Percentiles rank a stretch among this genome's conserved stretches.
phyloP scores from a whole-genome alignment of 2,113 vertebrate genomes.

The Zingel zingel region DNA sequence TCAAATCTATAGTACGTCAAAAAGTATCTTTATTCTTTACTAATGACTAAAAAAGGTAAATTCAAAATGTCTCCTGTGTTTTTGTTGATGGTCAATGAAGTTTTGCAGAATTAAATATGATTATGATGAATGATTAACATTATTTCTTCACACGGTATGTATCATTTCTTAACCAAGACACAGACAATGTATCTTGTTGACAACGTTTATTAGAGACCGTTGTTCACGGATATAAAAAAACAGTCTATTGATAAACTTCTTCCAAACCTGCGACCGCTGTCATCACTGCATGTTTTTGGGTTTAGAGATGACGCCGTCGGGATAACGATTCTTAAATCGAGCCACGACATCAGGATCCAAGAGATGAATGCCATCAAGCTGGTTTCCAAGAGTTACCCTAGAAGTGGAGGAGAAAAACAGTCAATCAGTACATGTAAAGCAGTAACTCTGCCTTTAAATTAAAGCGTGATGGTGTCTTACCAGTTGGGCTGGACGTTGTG shows the following conservation, averaged over 20 bases:
- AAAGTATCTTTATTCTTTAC: slow-evolving; percentile 46
- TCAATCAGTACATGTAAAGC: neutral
- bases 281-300: slow-evolving; percentile 87
- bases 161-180: slow-evolving; percentile 1
- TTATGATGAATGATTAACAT: slow-evolving; percentile 6
- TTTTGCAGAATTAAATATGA: neutral
- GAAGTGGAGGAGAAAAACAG: neutral
- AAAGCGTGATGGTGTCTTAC: slow-evolving; percentile 62
- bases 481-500: slow-evolving; percentile 97
- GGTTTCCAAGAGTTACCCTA: slow-evolving; percentile 94
- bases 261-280: slow-evolving; percentile 2
- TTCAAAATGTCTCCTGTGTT: slow-evolving; percentile 43
- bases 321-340: slow-evolving; percentile 92
- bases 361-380: slow-evolving; percentile 93
- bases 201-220: slow-evolving; percentile 52
- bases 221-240: slow-evolving; percentile 53
- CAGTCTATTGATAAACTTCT: slow-evolving; percentile 39
- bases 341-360: slow-evolving; percentile 93
- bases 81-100: slow-evolving; percentile 16
- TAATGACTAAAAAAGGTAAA: slow-evolving; percentile 45
- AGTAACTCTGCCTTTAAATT: neutral
- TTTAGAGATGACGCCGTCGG: slow-evolving; percentile 93
- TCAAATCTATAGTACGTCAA: slow-evolving; percentile 21
- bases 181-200: neutral
- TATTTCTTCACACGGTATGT: neutral